These are phyloP conservation scores for Spodoptera picta DNA, from an alignment of 2,888 invertebrate genomes.

Conservation along the genomic window DNA sequence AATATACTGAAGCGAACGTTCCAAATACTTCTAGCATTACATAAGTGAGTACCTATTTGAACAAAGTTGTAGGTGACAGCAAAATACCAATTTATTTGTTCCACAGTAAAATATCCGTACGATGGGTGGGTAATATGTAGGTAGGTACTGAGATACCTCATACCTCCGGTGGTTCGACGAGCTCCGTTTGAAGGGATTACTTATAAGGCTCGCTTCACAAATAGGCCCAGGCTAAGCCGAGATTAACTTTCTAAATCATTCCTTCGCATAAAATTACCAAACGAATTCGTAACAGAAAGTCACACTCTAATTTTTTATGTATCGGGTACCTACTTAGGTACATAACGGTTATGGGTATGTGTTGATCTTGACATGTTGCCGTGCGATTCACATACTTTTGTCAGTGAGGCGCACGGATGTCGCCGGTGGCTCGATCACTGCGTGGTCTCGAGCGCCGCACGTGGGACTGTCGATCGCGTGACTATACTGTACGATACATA, in stretches of 20 bases:
- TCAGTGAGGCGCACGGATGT: too few relatives aligned
- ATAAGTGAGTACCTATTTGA: background rate
- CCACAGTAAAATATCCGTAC: constrained; percentile 12
- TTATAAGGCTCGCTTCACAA: constrained; percentile 29
- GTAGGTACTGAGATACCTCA: background rate
- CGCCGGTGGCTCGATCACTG: too few relatives aligned
- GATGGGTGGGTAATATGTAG: constrained; percentile 21
- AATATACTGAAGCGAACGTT: constrained; percentile 5
- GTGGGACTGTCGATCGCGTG: too few relatives aligned
- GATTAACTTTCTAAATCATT: constrained; percentile 42
- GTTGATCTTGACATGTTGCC: too few relatives aligned
- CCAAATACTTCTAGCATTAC: constrained; percentile 1
- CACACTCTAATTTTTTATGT: background rate
- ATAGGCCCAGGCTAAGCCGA: constrained; percentile 33
- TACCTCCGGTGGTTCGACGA: constrained; percentile 25
- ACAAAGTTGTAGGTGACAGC: constrained; percentile 4
- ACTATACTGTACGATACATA: too few relatives aligned
- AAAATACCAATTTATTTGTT: constrained; percentile 10
- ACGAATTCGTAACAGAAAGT: constrained; percentile 1
- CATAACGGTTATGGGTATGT: too few relatives aligned
- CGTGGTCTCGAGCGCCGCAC: too few relatives aligned
- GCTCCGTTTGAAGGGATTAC: constrained; percentile 36
- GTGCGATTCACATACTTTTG: too few relatives aligned
- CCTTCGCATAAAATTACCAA: constrained; percentile 11
- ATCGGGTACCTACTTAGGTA: too few relatives aligned